Evolutionary conservation across 2,797 vertebrate species (phyloP).

Genomic region (Phoeniculus purpureus): DNA sequence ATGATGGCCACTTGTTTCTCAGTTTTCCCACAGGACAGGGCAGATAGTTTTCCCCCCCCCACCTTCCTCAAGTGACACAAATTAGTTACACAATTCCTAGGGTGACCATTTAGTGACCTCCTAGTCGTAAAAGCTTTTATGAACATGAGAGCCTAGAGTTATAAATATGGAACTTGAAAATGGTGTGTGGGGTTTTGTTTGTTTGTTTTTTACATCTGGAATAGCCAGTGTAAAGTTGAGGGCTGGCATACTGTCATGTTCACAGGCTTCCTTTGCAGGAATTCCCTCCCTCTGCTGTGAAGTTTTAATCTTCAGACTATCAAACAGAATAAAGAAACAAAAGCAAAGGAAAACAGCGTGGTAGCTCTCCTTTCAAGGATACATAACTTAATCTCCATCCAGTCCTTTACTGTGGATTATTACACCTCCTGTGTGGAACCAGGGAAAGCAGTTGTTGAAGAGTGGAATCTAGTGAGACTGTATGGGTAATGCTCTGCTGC

Average conservation of each 20-base stretch:
- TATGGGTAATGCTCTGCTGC: background rate
- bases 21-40: slow-evolving; percentile 21
- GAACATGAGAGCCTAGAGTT: background rate
- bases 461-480: background rate
- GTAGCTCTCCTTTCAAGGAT: background rate
- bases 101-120: background rate
- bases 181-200: background rate
- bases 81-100: background rate
- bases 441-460: background rate
- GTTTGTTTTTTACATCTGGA: slow-evolving; percentile 14
- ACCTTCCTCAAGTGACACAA: background rate
- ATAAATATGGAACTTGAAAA: slow-evolving; percentile 2
- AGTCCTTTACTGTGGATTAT: background rate
- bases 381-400: background rate
- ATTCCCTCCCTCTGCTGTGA: slow-evolving; percentile 26
- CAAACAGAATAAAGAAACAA: background rate
- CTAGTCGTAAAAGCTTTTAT: background rate
- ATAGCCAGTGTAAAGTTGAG: background rate
- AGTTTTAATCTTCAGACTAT: slow-evolving; percentile 22
- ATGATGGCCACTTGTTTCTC: slow-evolving; percentile 5
- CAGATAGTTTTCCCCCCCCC: background rate
- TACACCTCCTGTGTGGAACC: background rate
- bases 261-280: slow-evolving; percentile 1
- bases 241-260: background rate
- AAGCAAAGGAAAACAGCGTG: background rate